Evolutionary conservation across 1,140 invertebrate genomes (phyloP).

Genomic region (Drosophila sp.): DNA sequence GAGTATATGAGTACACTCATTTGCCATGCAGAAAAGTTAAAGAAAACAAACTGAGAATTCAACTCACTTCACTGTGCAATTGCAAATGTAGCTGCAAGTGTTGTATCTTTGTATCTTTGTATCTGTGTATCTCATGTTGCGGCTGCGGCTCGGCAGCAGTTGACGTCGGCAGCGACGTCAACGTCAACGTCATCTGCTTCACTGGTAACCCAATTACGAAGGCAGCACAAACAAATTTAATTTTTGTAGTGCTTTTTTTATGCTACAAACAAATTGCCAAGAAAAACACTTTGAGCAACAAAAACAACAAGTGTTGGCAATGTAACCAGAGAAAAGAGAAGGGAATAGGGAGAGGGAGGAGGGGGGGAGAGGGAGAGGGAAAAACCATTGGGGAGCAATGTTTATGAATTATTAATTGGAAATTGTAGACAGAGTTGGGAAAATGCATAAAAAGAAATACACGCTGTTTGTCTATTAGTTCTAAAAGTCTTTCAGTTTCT

Average conservation of each 20-base stretch:
- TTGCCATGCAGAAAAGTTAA: conserved; percentile 32
- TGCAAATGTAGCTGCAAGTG: conserved; percentile 23
- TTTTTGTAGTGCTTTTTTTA: conserved; percentile 36
- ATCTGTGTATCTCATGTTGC: conserved; percentile 38
- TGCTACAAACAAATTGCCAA: conserved; percentile 69
- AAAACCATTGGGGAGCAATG: conserved; percentile 45
- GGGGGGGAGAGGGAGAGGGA: background rate
- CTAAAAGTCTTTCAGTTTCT: too few species aligned
- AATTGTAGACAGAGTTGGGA: conserved; percentile 52
- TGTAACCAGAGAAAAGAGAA: background rate
- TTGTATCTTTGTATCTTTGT: conserved; percentile 11
- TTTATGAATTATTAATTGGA: conserved; percentile 80
- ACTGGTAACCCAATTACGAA: conserved; percentile 70
- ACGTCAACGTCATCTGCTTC: conserved; percentile 25
- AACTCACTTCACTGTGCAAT: conserved; percentile 35
- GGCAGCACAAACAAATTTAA: conserved; percentile 66
- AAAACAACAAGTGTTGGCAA: conserved; percentile 62
- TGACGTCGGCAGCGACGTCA: conserved; percentile 34
- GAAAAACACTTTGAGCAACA: conserved; percentile 65
- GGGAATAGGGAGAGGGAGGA: background rate
- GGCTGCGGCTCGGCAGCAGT: conserved; percentile 44
- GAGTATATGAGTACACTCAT: conserved; percentile 28
- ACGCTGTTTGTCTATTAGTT: conserved; percentile 1
- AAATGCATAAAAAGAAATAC: background rate
- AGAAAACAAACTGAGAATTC: conserved; percentile 7